These are phyloP conservation scores for Erpornis zantholeuca DNA, from an alignment of 2,113 vertebrate genomes.

Conservation along the genomic window DNA sequence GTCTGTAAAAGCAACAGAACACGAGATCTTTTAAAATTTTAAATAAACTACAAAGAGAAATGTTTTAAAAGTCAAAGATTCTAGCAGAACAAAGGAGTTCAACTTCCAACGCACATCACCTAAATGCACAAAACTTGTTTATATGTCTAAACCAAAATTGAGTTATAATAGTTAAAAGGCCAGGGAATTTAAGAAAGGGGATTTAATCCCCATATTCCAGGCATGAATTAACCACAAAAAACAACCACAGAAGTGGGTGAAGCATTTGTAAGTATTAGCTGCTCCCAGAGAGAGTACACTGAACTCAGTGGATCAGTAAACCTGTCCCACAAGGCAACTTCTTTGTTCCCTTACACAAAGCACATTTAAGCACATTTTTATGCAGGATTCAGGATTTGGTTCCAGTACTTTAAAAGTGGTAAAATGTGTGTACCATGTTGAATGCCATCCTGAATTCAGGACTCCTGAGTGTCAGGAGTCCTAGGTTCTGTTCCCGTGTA, in stretches of 20 bases:
- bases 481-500: not conserved
- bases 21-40: not conserved
- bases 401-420: not conserved
- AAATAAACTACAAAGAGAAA: not conserved
- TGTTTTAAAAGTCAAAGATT: not conserved
- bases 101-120: not conserved
- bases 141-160: not conserved
- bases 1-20: not conserved
- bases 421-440: not conserved
- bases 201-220: not conserved
- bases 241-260: not conserved
- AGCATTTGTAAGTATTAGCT: not conserved
- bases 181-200: not conserved
- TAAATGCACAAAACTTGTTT: not conserved
- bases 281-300: not conserved
- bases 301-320: not conserved
- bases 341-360: slow-evolving; percentile 34
- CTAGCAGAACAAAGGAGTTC: not conserved
- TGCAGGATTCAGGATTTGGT: not conserved
- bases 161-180: not conserved
- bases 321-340: not conserved
- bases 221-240: not conserved
- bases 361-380: not conserved
- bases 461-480: not conserved
- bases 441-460: not conserved